Evolutionary conservation across 30 jellyfish, hydroid and myxozoan genomes (phyloP), one percentile per base, ranked within the genome.

Genomic region (Pseudorhiza aurosa): DNA sequence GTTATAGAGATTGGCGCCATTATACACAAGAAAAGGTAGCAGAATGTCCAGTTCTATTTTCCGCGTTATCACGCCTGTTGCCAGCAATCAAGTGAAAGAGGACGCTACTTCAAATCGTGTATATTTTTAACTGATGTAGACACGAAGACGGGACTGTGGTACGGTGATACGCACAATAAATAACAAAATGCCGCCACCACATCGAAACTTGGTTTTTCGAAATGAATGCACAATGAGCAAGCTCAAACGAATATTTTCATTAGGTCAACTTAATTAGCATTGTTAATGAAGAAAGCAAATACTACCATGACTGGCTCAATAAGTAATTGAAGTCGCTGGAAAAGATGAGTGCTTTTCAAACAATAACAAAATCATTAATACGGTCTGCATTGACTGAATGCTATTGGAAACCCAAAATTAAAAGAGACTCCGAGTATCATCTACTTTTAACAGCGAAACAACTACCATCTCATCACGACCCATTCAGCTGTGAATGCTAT

Each of bases 41-140:
- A 64, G 31, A 60, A 64, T 18, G 53, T 64, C 35, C 7, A 35
- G 9, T 36, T 64, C 77, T n/a, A 17, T 30, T 19, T 42, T 26
- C 6, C 10, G n/a, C n/a, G 12, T 24, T 39, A 60, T 64, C 77
- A 64, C 77, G 53, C 77, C 59, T 64, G 69, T 22, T 45, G 67
- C 69, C 69, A 40, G 69, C 67, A 67, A 67, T 45, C 81, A 67
- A 39, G 65, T 65, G 59, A 69, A 43, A 55, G 33, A 69, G 22
- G 25, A 64, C 36, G 59, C 7, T 42, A n/a, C 77, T 33, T 19
- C 2, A 64, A 64, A 30, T 64, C 58, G 21, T 64, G 58, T 24
- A 64, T 64, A 42, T 64, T 64, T 64, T 64, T 64, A 64, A 64
- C 77, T 64, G 77, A 64, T 64, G 77, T 27, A 64, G 77, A 64